phyloP scores from a whole-genome alignment of 1,140 invertebrate species.

The Tenebrio molitor region DNA sequence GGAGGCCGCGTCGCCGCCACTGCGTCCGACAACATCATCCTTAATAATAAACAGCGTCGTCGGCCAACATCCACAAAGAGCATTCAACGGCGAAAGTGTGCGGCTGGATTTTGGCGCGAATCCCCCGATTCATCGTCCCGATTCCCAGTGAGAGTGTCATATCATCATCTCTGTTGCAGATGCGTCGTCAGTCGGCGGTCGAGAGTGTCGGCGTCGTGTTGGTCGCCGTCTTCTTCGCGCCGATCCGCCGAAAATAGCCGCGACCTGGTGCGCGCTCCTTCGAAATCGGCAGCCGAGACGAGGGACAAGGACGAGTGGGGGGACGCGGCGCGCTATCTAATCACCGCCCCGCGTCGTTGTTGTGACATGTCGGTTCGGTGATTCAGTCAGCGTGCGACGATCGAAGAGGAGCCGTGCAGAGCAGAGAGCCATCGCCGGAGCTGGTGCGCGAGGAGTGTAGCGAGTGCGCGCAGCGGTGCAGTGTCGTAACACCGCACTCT shows the following conservation, averaged over 20 bases:
- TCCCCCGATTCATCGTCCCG: neutral
- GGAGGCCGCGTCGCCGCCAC: too few relatives aligned
- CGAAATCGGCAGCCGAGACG: too few relatives aligned
- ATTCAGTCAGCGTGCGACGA: conserved; percentile 12
- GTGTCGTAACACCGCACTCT: conserved; percentile 34
- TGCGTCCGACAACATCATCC: too few relatives aligned
- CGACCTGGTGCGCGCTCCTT: conserved; percentile 7
- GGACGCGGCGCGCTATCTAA: conserved; percentile 33
- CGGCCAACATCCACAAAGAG: too few relatives aligned
- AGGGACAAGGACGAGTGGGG: too few relatives aligned
- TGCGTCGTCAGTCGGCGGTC: conserved; percentile 2
- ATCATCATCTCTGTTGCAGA: conserved; percentile 7
- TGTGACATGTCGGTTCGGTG: neutral
- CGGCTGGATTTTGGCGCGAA: conserved; percentile 6
- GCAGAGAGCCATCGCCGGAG: neutral
- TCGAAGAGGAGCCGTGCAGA: conserved; percentile 1
- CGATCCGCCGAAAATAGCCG: conserved; percentile 5
- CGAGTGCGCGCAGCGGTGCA: conserved; percentile 42
- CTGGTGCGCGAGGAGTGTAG: conserved; percentile 38
- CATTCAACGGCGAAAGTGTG: too few relatives aligned
- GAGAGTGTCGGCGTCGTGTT: conserved; percentile 12
- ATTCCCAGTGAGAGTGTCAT: neutral
- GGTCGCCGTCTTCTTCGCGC: neutral
- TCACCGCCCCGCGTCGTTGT: conserved; percentile 41
- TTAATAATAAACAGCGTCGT: too few relatives aligned